Evolutionary conservation across 53 echinoderm and acorn worm species (phyloP), one percentile per base, ranked within the genome.

Genomic region (Crossaster papposus): DNA sequence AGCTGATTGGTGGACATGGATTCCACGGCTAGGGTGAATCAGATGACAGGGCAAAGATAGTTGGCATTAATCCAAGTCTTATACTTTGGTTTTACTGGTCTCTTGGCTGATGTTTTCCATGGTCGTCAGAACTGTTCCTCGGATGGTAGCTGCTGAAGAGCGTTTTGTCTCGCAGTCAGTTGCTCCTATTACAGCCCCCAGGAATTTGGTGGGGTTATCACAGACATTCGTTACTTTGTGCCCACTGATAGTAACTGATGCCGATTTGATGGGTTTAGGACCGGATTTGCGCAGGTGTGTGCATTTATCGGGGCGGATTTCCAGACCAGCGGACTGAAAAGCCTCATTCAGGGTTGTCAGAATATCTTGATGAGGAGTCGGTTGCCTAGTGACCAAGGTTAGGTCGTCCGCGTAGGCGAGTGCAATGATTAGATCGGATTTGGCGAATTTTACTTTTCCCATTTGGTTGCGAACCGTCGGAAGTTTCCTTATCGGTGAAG

Each of bases 1-100:
- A 78, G 14, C 36, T 78, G 78, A 17, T 78, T 78, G 51, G 20
- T 26, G 2, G 78, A 78, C 78, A 78, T 35, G 78, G 50, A 78
- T 24, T 1, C 38, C 14, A 78, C 78, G 22, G 78, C 38, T 78
- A 78, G 22, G 0, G 50, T 51, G 35, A 78, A 78, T 20, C 36
- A 51, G 18, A 35, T 38, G 23, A 51, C 44, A 7, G 78, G 71
- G 71, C 71, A 70, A 2, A 70, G 28, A 70, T 78, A 20, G 6
- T 37, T 78, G 12, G 50, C 1, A n/a, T 37, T 31, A n/a, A n/a
- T n/a, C n/a, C n/a, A n/a, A n/a, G 30, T 20, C 36, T 77, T n/a
- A 30, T 4, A 20, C 36, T 28, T n/a, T n/a, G n/a, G n/a, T 68
- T 29, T 72, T 23, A 72, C 2, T 30, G 72, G 72, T 72, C 72